phyloP scores from a whole-genome alignment of 2,113 vertebrate genomes.

The Bubo blakistoni region DNA sequence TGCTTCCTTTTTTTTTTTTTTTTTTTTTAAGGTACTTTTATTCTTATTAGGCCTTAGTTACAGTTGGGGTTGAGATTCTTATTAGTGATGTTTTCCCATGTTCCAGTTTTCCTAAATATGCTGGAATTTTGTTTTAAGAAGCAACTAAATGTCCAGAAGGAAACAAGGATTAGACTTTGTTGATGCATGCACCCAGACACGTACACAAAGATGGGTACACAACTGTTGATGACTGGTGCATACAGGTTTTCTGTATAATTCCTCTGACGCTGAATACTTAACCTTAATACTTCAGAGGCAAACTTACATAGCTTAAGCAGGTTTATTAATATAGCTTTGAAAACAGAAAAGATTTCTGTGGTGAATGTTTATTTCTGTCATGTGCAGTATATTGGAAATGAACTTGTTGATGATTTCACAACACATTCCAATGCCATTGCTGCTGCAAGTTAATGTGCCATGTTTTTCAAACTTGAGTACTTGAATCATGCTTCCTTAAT shows the following conservation, averaged over 20 bases:
- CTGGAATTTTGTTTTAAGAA: background rate
- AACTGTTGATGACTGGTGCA: background rate
- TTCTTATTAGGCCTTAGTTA: background rate
- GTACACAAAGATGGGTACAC: fast-evolving
- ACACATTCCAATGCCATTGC: background rate
- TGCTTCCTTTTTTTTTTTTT: background rate
- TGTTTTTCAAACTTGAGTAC: background rate
- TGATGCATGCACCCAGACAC: fast-evolving
- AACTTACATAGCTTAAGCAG: background rate
- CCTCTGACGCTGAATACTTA: background rate
- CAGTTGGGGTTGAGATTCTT: background rate
- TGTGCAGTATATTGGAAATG: background rate
- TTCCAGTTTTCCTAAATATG: background rate
- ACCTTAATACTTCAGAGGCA: background rate
- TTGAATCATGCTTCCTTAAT: background rate
- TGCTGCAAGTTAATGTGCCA: background rate
- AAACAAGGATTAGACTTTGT: background rate
- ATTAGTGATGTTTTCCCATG: background rate
- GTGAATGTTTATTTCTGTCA: background rate
- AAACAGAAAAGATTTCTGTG: background rate
- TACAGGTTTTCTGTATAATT: background rate
- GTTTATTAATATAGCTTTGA: background rate
- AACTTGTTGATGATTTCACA: background rate
- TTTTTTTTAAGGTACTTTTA: background rate
- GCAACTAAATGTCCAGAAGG: background rate